Conservation (phyloP, 2,113 vertebrate species). For the Dicerorhinus sumatrensis region DNA sequence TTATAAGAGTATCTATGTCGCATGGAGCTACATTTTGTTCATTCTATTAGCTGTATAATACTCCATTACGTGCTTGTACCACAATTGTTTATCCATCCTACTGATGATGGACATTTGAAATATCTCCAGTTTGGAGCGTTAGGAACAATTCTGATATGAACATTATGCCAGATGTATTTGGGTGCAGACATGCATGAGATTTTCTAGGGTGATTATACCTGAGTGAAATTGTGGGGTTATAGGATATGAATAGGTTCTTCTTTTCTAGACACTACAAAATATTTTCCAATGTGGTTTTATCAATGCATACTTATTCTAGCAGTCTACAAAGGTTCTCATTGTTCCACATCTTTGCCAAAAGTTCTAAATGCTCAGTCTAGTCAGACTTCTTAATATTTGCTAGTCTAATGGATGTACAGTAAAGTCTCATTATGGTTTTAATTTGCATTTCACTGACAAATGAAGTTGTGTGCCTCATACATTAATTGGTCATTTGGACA, state of each 20-base stretch:
- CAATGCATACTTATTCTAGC: neutral
- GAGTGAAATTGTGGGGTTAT: neutral
- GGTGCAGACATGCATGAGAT: neutral
- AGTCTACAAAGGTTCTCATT: neutral
- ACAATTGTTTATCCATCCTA: neutral
- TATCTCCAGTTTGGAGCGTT: neutral
- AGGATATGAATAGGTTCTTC: neutral
- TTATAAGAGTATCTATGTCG: neutral
- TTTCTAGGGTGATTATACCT: neutral
- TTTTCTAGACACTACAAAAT: neutral
- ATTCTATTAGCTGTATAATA: neutral
- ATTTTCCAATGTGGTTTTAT: slow-evolving; percentile 16
- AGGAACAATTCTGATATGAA: neutral
- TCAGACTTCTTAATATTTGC: neutral
- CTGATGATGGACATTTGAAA: neutral
- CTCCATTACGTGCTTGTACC: neutral
- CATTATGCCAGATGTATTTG: neutral
- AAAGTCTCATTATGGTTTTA: slow-evolving; percentile 8
- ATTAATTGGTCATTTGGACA: neutral
- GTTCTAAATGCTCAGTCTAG: neutral
- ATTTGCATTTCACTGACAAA: slow-evolving; percentile 26
- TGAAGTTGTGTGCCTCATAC: neutral
- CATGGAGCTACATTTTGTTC: neutral
- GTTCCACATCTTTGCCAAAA: neutral
- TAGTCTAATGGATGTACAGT: neutral